These are phyloP conservation scores for Myiopsitta monachus DNA, from an alignment of 2,113 vertebrate species.

Conservation along the genomic window DNA sequence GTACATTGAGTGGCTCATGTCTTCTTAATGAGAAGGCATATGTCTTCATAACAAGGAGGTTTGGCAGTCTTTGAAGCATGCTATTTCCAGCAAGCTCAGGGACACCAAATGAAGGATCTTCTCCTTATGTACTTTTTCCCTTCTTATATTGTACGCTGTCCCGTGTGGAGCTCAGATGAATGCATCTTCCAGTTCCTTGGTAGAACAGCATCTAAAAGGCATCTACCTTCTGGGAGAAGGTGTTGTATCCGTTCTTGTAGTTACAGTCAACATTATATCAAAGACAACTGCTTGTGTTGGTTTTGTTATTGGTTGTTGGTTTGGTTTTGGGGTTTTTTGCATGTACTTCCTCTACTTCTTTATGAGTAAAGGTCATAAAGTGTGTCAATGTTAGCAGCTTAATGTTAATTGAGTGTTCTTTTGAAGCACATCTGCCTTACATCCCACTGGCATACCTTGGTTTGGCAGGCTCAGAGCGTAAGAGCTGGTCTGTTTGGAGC, in stretches of 20 bases:
- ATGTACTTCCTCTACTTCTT: neutral
- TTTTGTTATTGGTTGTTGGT: neutral
- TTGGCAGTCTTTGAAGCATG: neutral
- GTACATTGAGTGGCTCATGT: neutral
- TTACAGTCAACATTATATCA: neutral
- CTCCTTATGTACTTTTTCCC: neutral
- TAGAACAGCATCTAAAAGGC: neutral
- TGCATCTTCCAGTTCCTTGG: neutral
- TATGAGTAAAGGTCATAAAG: neutral
- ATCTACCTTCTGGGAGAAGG: neutral
- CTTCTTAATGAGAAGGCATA: neutral
- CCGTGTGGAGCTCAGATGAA: neutral
- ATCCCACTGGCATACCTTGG: neutral
- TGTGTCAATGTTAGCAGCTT: neutral
- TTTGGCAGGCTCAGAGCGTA: neutral
- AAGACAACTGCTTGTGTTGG: neutral
- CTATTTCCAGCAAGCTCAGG: neutral
- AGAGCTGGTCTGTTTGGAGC: neutral
- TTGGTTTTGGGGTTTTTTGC: neutral
- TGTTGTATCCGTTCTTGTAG: neutral
- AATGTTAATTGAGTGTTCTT: neutral
- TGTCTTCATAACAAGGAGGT: neutral
- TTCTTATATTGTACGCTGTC: fast-evolving
- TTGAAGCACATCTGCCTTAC: neutral
- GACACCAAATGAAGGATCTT: neutral